These are phyloP conservation scores for Ptychochromis oligacanthus DNA, from an alignment of 2,113 vertebrate genomes.

Conservation along the genomic window DNA sequence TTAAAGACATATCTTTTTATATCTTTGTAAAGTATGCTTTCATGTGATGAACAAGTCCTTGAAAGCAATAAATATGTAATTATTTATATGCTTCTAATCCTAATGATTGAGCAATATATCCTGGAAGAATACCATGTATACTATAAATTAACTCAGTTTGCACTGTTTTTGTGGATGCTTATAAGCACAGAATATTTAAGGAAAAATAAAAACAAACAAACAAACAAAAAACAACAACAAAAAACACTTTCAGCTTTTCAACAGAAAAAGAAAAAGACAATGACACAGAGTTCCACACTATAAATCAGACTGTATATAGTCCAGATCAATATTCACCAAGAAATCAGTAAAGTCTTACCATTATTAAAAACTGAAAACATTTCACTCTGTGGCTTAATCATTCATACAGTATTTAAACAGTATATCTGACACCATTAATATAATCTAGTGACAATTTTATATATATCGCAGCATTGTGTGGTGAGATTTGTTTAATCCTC, in stretches of 20 bases:
- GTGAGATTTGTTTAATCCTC: slow-evolving; percentile 48
- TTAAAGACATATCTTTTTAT: slow-evolving; percentile 80
- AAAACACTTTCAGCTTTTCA: too few relatives aligned
- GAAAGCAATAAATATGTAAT: slow-evolving; percentile 39
- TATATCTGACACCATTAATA: neutral
- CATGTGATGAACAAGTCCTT: slow-evolving; percentile 84
- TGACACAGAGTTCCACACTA: too few relatives aligned
- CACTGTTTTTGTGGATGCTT: neutral
- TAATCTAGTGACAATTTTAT: slow-evolving; percentile 14
- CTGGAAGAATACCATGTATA: slow-evolving; percentile 11
- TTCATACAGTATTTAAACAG: neutral
- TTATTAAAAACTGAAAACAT: neutral
- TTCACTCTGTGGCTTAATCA: neutral
- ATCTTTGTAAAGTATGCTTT: slow-evolving; percentile 82
- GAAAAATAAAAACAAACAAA: too few relatives aligned
- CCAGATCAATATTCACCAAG: neutral
- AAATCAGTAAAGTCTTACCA: neutral
- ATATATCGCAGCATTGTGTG: slow-evolving; percentile 21
- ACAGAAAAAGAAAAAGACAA: too few relatives aligned
- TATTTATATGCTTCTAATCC: neutral
- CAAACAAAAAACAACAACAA: too few relatives aligned
- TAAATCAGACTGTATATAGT: too few relatives aligned
- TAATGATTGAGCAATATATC: neutral
- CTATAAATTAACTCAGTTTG: neutral
- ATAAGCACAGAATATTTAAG: neutral